Evolutionary conservation across 2,888 invertebrate genomes (phyloP).

Genomic region (Macrophya annulata): DNA sequence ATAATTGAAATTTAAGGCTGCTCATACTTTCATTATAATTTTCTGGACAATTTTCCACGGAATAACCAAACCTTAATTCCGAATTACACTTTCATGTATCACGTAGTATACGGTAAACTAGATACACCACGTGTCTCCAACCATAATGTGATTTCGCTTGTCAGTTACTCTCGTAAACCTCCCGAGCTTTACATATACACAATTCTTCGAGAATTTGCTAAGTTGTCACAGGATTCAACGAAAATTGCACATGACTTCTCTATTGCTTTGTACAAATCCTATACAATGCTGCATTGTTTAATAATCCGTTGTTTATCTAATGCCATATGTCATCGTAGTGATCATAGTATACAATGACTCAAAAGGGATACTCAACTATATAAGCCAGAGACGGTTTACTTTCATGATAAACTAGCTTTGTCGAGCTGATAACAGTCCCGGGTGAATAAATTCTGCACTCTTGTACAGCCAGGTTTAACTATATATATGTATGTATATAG

Average conservation of each 20-base stretch:
- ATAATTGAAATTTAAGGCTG: not conserved
- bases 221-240: not conserved
- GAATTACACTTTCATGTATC: not conserved
- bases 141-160: not conserved
- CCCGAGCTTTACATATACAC: not conserved
- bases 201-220: not conserved
- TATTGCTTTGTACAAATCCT: not conserved
- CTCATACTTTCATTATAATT: slow-evolving; percentile 8
- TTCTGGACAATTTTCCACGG: not conserved
- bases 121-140: not conserved
- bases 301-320: not conserved
- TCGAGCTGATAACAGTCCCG: not conserved
- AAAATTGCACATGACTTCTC: not conserved
- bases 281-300: slow-evolving; percentile 18
- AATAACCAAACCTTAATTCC: not conserved
- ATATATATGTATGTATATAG: not conserved
- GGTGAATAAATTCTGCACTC: not conserved
- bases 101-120: not conserved
- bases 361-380: not conserved
- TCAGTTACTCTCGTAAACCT: not conserved
- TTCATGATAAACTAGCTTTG: slow-evolving; percentile 1
- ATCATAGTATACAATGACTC: not conserved
- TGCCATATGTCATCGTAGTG: slow-evolving; percentile 13
- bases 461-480: no score
- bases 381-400: not conserved